Conservation (phyloP, 2,888 invertebrate genomes). For the Pammene aurita region DNA sequence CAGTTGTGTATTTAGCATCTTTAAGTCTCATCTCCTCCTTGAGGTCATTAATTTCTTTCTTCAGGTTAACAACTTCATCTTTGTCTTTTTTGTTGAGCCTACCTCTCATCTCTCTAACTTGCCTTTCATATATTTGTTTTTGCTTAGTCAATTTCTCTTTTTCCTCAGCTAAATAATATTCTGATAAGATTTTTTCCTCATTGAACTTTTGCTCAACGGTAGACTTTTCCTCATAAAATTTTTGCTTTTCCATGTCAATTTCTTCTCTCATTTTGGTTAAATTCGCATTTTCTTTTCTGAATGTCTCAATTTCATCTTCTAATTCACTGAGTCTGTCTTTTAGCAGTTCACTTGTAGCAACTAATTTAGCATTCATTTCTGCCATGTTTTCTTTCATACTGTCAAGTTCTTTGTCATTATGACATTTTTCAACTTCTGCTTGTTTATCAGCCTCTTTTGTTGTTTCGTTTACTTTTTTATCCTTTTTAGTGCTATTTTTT, state of each 20-base stretch:
- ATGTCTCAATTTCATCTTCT: conserved; percentile 84
- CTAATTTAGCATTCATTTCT: conserved; percentile 76
- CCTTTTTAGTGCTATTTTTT: conserved; percentile 46
- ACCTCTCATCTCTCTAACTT: conserved; percentile 87
- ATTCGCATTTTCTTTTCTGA: conserved; percentile 79
- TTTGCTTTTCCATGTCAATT: conserved; percentile 84
- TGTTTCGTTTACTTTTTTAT: conserved; percentile 47
- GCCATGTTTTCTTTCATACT: conserved; percentile 68
- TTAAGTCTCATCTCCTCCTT: conserved; percentile 88
- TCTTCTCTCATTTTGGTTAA: conserved; percentile 82
- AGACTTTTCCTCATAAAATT: conserved; percentile 84
- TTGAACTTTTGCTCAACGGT: conserved; percentile 84
- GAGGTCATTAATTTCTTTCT: conserved; percentile 85
- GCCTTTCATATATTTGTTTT: conserved; percentile 85
- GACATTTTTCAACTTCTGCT: conserved; percentile 47
- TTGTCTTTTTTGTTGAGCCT: conserved; percentile 86
- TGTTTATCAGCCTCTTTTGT: conserved; percentile 54
- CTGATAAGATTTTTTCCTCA: conserved; percentile 86
- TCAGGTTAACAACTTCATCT: conserved; percentile 86
- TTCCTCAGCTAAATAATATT: conserved; percentile 87
- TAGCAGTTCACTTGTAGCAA: conserved; percentile 83
- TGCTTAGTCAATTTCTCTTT: conserved; percentile 87
- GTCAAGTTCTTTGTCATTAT: conserved; percentile 61
- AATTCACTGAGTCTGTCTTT: conserved; percentile 85
- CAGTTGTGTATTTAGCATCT: conserved; percentile 88